Evolutionary conservation across 1,140 invertebrate species (phyloP), one percentile per base, ranked within the genome.

Genomic region (Hesperophylax magnus): DNA sequence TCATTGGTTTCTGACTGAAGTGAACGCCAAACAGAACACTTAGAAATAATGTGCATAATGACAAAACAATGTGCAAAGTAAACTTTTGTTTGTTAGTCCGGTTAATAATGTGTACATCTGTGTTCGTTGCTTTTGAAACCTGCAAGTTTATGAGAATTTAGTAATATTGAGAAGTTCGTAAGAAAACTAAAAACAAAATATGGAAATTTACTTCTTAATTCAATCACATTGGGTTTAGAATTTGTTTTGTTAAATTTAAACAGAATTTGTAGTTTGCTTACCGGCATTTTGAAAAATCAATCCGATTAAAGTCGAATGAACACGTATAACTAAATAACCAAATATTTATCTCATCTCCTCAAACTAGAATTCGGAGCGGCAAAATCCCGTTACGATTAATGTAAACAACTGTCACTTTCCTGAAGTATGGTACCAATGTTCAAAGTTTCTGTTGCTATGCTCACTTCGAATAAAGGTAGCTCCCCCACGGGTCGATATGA

Each of bases 1-100:
- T 14, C 7, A 20, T 27, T n/a, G 71, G 7, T 31, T 77, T 72
- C 34, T 80, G 20, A 27, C 47, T 67, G 24, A 80, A 39, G 52
- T 83, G 71, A 2, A 72, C 56, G 4, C 39, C 78, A 17, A 83
- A 78, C 15, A 80, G 24, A 63, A 63, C 67, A 72, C 65, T 80
- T 72, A 80, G 58, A 34, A 81, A 34, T 77, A 77, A 54, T 15
- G 74, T 74, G 39, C 58, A 81, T 56, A 81, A 17, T 77, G 67
- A 77, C 4, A 81, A 39, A n/a, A 77, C 63, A 17, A 75, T 75
- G 31, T 75, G 72, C 17, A 75, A 27, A n/a, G 53, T 34, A 60
- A 75, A 58, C 60, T 58, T 60, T 52, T 72, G 24, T 18, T 18
- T 22, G 31, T 69, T 72, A 53, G 2, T 24, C 34, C 34, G 34